Evolutionary conservation across 2,888 invertebrate species (phyloP), one percentile per base, ranked within the genome.

Genomic region (Ypsolopha sequella): DNA sequence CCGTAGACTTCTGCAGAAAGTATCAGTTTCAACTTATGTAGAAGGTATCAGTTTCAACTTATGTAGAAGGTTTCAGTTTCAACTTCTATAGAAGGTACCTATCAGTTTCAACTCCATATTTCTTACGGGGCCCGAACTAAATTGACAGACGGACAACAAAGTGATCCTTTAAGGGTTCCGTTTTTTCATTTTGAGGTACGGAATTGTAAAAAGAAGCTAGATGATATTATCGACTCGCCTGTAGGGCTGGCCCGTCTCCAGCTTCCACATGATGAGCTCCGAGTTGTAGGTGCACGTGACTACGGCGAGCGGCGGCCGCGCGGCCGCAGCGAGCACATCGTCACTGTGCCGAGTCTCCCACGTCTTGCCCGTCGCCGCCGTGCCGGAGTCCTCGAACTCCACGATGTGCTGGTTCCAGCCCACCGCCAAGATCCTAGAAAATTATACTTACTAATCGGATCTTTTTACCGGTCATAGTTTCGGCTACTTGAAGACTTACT

Each of bases 241-340:
- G 61, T 89, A 90, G 0, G 91, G 91, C 68, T 94, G 92, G 0
- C 94, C 94, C 0, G 94, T 95, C 76, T 95, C 94, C 52, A 95
- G 78, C 58, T 91, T 90, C 95, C 95, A 95, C 58, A 96, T 87
- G 33, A 95, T 82, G 48, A 96, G 84, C 72, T 94, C 93, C 0
- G 95, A 95, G 60, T 91, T 92, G 71, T 93, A 93, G 9, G 92
- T 91, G 56, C 90, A 89, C 1, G 95, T 95, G 41, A 91, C 94
- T 35, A 96, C 73, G 13, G 92, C 87, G 64, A 91, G 89, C 0
- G 93, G 92, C 14, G 87, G 58, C 56, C 90, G 88, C 1, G 89
- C 89, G 41, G 92, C 91, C 1, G 92, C 90, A 36, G 92, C 90
- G 48, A 93, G 87, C 57, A 96, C 91, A 70, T 95, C 93, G 60